These are phyloP conservation scores for Cryptocheilus praepositus DNA, from an alignment of 2,888 invertebrate species.

Conservation along the genomic window DNA sequence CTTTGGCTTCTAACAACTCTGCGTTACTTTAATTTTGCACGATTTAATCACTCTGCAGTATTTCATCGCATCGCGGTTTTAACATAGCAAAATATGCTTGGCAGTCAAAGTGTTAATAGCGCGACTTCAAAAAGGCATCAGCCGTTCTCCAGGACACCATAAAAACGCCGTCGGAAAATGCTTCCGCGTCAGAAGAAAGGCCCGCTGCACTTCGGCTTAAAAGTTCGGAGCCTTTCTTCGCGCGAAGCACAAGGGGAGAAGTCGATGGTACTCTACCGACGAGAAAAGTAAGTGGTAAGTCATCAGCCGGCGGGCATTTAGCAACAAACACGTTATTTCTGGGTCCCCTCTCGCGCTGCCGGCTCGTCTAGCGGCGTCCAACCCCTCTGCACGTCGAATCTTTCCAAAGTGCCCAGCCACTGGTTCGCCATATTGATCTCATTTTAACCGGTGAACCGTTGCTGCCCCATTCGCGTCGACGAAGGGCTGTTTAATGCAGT, in stretches of 20 bases:
- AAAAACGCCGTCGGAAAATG: too few relatives aligned
- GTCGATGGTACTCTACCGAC: not conserved
- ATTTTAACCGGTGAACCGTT: slow-evolving; percentile 29
- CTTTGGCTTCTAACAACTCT: too few relatives aligned
- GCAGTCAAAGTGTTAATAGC: too few relatives aligned
- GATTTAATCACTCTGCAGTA: too few relatives aligned
- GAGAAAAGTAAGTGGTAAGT: slow-evolving; percentile 28
- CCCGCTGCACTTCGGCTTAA: not conserved
- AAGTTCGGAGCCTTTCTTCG: too few relatives aligned
- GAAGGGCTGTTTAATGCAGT: slow-evolving; percentile 41
- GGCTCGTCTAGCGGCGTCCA: not conserved
- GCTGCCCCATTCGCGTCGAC: slow-evolving; percentile 7
- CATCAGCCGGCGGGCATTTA: slow-evolving; percentile 28
- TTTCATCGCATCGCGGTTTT: too few relatives aligned
- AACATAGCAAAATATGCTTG: too few relatives aligned
- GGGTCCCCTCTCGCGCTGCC: slow-evolving; percentile 18
- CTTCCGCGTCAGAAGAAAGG: not conserved
- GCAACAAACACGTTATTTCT: slow-evolving; percentile 46
- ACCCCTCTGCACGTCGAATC: not conserved
- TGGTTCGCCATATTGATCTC: slow-evolving; percentile 45
- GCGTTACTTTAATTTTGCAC: too few relatives aligned
- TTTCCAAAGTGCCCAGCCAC: slow-evolving; percentile 3
- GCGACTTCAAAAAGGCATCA: too few relatives aligned
- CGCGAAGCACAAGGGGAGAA: too few relatives aligned
- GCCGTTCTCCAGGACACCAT: too few relatives aligned